Evolutionary conservation across 2,797 vertebrate species (phyloP).

Genomic region (Sternotherus odoratus): DNA sequence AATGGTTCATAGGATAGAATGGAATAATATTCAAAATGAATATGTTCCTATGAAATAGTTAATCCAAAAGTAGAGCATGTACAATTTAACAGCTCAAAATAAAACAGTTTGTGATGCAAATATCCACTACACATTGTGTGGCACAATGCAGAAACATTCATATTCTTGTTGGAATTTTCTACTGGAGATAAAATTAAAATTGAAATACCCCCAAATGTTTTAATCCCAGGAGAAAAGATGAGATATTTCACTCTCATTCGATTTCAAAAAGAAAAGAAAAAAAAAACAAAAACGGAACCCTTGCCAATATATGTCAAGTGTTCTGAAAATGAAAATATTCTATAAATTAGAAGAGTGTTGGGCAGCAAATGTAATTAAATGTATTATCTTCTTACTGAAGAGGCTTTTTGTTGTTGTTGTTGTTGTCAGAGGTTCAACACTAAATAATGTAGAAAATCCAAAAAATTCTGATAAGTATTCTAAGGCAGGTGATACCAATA

Average conservation of each 20-base stretch:
- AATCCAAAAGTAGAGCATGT: neutral
- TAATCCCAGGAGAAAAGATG: neutral
- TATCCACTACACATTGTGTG: neutral
- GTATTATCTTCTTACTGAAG: neutral
- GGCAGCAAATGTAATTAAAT: neutral
- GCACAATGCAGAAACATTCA: fast-evolving
- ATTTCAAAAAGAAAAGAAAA: neutral
- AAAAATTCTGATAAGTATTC: neutral
- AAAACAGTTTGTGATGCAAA: neutral
- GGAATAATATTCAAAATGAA: neutral
- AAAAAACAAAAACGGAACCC: neutral
- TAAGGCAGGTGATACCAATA: neutral
- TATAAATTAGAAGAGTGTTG: neutral
- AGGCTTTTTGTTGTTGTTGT: too few relatives aligned
- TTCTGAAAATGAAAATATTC: neutral
- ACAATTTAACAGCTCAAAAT: neutral
- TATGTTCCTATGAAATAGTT: neutral
- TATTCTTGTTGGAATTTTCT: neutral
- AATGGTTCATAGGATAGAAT: neutral
- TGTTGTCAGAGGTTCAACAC: neutral
- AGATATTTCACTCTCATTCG: neutral
- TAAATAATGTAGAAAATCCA: neutral
- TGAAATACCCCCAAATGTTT: neutral
- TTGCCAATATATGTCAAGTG: neutral
- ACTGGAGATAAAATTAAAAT: neutral